phyloP scores from a whole-genome alignment of 2,797 vertebrate genomes.

The Xenentodon cancila region DNA sequence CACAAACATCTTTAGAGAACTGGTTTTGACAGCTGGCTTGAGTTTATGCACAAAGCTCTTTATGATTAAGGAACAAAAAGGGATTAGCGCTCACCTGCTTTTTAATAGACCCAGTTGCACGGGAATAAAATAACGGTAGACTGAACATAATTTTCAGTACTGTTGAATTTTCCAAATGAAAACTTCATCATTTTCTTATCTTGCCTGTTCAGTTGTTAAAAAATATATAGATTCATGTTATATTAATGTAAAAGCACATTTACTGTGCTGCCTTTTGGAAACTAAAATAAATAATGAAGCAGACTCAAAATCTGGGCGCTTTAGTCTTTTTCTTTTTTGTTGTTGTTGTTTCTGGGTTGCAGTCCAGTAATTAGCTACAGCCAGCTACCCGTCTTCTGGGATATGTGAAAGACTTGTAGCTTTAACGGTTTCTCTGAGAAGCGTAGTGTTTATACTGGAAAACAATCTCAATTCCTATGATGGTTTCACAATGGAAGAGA shows the following conservation, averaged over 20 bases:
- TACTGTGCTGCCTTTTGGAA: conserved; percentile 9
- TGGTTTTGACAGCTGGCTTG: too few species aligned
- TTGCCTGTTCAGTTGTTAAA: too few species aligned
- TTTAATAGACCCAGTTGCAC: not conserved
- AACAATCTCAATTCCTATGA: not conserved
- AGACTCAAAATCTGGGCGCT: conserved; percentile 3
- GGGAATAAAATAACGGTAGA: not conserved
- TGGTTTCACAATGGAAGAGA: conserved; percentile 14
- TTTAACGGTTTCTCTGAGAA: conserved; percentile 1
- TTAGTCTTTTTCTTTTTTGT: conserved; percentile 2
- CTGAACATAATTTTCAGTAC: conserved; percentile 20
- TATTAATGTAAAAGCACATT: conserved; percentile 21
- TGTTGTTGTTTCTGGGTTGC: conserved; percentile 1
- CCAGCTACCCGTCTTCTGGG: conserved; percentile 14
- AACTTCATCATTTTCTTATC: not conserved
- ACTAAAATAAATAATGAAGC: not conserved
- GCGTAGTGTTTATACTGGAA: conserved; percentile 3
- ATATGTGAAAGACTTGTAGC: conserved; percentile 34
- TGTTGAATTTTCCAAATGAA: conserved; percentile 13
- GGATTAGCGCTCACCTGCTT: too few species aligned
- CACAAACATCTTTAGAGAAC: too few species aligned
- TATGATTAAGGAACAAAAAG: too few species aligned
- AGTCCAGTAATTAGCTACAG: conserved; percentile 27
- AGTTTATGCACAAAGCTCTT: too few species aligned
- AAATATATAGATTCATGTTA: conserved; percentile 19